Percentiles rank a stretch among this genome's conserved stretches.
These are phyloP conservation scores for Apamea epomidion DNA, from an alignment of 2,888 invertebrate genomes.

Conservation along the genomic window DNA sequence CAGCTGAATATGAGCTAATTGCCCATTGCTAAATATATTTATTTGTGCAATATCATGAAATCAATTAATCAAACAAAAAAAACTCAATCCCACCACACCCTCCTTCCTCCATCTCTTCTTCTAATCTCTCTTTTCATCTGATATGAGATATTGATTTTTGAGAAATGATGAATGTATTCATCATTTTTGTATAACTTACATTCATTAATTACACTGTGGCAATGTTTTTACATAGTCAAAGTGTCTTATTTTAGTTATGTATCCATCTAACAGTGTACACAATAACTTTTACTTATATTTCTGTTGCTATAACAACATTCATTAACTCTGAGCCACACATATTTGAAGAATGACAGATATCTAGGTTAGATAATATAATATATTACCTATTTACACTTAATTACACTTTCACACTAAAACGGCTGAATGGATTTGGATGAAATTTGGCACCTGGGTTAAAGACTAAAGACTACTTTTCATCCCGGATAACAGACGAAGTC, in stretches of 20 bases:
- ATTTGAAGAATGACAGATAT: not conserved
- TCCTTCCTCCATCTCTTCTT: no score
- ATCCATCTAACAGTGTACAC: not conserved
- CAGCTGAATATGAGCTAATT: not conserved
- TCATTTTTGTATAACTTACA: not conserved
- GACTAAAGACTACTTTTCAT: not conserved
- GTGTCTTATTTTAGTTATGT: not conserved
- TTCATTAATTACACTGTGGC: not conserved
- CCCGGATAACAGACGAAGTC: not conserved
- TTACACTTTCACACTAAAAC: not conserved
- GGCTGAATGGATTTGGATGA: not conserved
- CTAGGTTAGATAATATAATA: not conserved
- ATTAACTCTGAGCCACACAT: conserved; percentile 4
- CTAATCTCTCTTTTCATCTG: no score
- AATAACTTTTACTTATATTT: not conserved
- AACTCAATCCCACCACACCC: no score
- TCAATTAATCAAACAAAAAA: no score
- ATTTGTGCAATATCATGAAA: no score
- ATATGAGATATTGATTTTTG: no score
- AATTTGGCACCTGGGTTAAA: not conserved
- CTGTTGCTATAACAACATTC: not conserved
- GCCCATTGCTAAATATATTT: not conserved
- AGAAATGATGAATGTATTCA: not conserved
- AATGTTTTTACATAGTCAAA: not conserved
- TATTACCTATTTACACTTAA: no score